A percentile compares a stretch with the other conserved stretches of the same genome.
Conservation (phyloP, 2,888 invertebrate species). For the Caenorhabditis becei region DNA sequence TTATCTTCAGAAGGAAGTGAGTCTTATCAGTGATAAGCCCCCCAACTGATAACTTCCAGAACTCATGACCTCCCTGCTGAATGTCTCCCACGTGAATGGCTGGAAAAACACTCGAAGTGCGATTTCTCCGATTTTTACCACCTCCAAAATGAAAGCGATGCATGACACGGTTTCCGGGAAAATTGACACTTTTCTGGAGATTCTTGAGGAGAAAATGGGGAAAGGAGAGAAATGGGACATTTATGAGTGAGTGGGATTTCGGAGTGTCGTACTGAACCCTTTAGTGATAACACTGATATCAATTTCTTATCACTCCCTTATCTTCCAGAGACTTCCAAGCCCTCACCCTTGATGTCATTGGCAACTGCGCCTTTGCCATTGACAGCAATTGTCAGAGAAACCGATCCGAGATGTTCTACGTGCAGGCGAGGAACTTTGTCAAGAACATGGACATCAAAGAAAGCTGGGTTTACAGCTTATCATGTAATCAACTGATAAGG, state of each 20-base stretch:
- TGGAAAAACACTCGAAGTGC: slow-evolving; percentile 52
- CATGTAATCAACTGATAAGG: slow-evolving; percentile 31
- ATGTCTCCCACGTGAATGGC: slow-evolving; percentile 32
- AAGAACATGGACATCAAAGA: slow-evolving; percentile 31
- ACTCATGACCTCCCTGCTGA: slow-evolving; percentile 19
- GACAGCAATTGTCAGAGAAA: slow-evolving; percentile 69
- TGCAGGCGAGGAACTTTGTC: slow-evolving; percentile 41
- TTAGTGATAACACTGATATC: no score
- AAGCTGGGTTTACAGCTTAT: slow-evolving; percentile 10
- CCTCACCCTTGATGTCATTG: slow-evolving; percentile 76
- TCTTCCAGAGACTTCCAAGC: slow-evolving; percentile 77
- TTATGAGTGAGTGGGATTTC: no score
- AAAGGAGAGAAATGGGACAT: slow-evolving; percentile 66
- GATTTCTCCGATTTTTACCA: slow-evolving; percentile 46
- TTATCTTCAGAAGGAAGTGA: no score
- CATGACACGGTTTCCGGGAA: slow-evolving; percentile 59
- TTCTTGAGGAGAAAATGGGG: slow-evolving; percentile 62
- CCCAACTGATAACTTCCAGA: slow-evolving; percentile 42
- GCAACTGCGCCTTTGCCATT: slow-evolving; percentile 74
- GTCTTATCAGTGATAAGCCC: no score
- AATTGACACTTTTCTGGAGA: slow-evolving; percentile 63
- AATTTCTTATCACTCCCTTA: no score
- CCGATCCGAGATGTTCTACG: slow-evolving; percentile 66
- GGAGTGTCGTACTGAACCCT: no score
- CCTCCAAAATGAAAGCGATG: slow-evolving; percentile 67